Evolutionary conservation across 2,113 vertebrate genomes (phyloP).

Genomic region (Colinus virginianus): DNA sequence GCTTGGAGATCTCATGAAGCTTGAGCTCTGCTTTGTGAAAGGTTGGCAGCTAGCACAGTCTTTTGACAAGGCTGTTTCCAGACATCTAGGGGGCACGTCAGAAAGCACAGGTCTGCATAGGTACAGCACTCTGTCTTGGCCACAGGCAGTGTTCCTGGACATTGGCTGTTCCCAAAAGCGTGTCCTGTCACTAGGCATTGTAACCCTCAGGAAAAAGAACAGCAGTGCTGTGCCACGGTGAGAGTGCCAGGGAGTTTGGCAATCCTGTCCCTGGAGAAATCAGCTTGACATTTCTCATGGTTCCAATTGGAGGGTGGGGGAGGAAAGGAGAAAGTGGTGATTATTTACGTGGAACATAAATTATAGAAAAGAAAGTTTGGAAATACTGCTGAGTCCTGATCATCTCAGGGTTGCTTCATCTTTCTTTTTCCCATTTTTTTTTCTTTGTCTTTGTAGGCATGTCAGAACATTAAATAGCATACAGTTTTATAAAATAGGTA

Average conservation of each 20-base stretch:
- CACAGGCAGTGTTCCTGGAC: rapidly evolving
- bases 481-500: not conserved
- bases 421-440: not conserved
- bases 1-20: rapidly evolving
- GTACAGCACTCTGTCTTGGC: rapidly evolving
- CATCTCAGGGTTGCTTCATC: not conserved
- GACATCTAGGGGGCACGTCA: rapidly evolving
- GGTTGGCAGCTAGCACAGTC: rapidly evolving
- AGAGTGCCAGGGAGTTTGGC: not conserved
- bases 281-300: not conserved
- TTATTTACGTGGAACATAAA: not conserved
- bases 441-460: not conserved
- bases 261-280: not conserved
- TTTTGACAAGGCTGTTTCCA: rapidly evolving
- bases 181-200: rapidly evolving
- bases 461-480: not conserved
- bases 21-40: rapidly evolving
- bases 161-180: not conserved
- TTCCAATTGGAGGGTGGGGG: not conserved
- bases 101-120: rapidly evolving
- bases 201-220: not conserved
- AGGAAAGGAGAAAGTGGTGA: not conserved
- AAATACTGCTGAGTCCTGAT: not conserved
- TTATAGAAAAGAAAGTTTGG: not conserved
- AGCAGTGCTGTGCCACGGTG: not conserved